phyloP scores from a whole-genome alignment of 1,140 invertebrate species.

The Aporrectodea caliginosa region DNA sequence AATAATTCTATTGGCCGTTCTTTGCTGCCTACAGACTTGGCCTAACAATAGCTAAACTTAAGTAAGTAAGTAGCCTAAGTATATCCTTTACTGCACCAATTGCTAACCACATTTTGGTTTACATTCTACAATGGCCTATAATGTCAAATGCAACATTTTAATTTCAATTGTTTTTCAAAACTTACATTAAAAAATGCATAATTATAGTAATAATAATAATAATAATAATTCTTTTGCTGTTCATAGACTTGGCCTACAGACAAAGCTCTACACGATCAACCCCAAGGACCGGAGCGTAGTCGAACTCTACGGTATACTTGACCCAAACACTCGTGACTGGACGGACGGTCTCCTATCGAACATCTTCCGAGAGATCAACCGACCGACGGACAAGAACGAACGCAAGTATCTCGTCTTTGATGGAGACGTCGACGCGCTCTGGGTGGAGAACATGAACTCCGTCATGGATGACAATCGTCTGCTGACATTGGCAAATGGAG shows the following conservation, averaged over 20 bases:
- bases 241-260: conserved; percentile 65
- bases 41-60: too few species aligned
- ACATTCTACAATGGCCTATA: too few species aligned
- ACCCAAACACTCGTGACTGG: conserved; percentile 82
- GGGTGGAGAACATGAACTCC: conserved; percentile 95
- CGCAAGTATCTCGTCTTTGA: conserved; percentile 81
- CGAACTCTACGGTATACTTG: conserved; percentile 83
- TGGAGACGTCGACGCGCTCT: conserved; percentile 86
- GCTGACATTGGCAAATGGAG: conserved; percentile 82
- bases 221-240: too few species aligned
- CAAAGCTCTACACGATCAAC: conserved; percentile 74
- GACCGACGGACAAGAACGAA: conserved; percentile 66
- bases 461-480: conserved; percentile 92
- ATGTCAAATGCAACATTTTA: too few species aligned
- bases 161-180: too few species aligned
- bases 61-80: too few species aligned
- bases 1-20: too few species aligned
- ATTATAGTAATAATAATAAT: too few species aligned
- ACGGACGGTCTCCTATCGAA: conserved; percentile 83
- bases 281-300: conserved; percentile 76
- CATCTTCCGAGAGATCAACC: conserved; percentile 86
- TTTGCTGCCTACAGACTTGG: too few species aligned
- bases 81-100: too few species aligned
- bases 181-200: too few species aligned
- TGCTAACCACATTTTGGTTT: too few species aligned